A percentile compares a stretch with the other conserved stretches of the same genome.
These are phyloP conservation scores for Vandiemenella viatica DNA, from an alignment of 2,888 invertebrate species.

Conservation along the genomic window DNA sequence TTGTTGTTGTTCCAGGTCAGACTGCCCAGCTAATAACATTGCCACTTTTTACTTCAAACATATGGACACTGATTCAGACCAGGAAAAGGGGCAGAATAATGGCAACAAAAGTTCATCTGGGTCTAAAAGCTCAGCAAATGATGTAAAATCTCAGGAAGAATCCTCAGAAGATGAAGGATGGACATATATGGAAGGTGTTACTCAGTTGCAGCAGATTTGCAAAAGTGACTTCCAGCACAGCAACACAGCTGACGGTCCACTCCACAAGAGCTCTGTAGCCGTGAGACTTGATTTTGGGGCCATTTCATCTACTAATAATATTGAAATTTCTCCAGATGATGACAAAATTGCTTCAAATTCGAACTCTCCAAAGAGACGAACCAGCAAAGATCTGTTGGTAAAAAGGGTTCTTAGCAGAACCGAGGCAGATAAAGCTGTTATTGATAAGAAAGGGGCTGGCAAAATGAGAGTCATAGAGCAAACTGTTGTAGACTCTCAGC, in stretches of 20 bases:
- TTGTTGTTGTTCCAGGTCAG: too few species aligned
- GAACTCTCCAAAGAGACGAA: background rate
- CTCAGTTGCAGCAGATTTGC: background rate
- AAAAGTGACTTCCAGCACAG: background rate
- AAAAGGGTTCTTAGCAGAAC: too few species aligned
- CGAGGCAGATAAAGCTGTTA: background rate
- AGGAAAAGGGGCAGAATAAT: slow-evolving; percentile 32
- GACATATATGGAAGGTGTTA: slow-evolving; percentile 35
- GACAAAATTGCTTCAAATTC: slow-evolving; percentile 24
- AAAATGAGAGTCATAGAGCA: background rate
- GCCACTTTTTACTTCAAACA: slow-evolving; percentile 77
- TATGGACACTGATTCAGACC: slow-evolving; percentile 72
- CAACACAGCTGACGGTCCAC: background rate
- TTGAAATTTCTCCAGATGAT: slow-evolving; percentile 20
- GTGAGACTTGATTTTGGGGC: slow-evolving; percentile 24
- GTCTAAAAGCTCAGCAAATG: background rate
- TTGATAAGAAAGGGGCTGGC: too few species aligned
- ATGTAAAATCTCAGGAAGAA: slow-evolving; percentile 23
- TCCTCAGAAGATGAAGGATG: slow-evolving; percentile 49
- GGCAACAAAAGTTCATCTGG: slow-evolving; percentile 27
- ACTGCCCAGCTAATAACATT: slow-evolving; percentile 60
- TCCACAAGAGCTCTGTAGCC: slow-evolving; percentile 21
- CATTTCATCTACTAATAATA: slow-evolving; percentile 9
- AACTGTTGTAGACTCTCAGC: too few species aligned
- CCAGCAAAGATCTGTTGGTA: background rate